Base-by-base conservation (phyloP, 2,113 vertebrate genomes). In the Tetraodon nigroviridis region DNA sequence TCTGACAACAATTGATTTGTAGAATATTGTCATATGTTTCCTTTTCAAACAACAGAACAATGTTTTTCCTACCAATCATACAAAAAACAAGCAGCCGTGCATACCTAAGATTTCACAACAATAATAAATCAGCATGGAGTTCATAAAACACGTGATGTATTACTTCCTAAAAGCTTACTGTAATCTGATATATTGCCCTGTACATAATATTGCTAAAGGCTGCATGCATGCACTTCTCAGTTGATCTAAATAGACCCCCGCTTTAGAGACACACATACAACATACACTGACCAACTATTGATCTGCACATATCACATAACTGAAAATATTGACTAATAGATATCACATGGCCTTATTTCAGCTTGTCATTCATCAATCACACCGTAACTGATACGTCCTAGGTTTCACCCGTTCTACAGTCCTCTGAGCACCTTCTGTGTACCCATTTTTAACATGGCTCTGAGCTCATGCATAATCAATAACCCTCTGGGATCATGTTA, bases 231-330 rank as follows among this genome's bases (percentile, higher is more conserved):
- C 45, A 44, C 8, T 46, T 70, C 56, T 84, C 47, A 27, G n/a
- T 29, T 83, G 82, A 69, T 64, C 56, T 70, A 71, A 51, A 27
- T 29, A 37, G 71, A 69, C 68, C 62, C 14, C 24, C 44, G 5
- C 44, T n/a, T 5, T n/a, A 24, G 53, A 27, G 37, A 65, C 52
- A 67, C 20, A 58, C 37, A 67, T 44, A 73, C 58, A 62, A 75
- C 58, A 51, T 55, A 67, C 57, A 11, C 52, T 65, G 58, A 55
- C 65, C 61, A 67, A 54, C 68, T 49, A 87, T 88, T 51, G 77
- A 87, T 83, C 71, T 59, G 55, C 56, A 79, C 48, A 75, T 84
- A 82, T 83, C 65, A 20, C 57, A 75, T 78, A 46, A 67, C 77
- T 37, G 55, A 42, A 64, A 75, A 44, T 75, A 86, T 79, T 65